These are phyloP conservation scores for Trochalopteron elliotii DNA, from an alignment of 2,113 vertebrate genomes.

Conservation along the genomic window DNA sequence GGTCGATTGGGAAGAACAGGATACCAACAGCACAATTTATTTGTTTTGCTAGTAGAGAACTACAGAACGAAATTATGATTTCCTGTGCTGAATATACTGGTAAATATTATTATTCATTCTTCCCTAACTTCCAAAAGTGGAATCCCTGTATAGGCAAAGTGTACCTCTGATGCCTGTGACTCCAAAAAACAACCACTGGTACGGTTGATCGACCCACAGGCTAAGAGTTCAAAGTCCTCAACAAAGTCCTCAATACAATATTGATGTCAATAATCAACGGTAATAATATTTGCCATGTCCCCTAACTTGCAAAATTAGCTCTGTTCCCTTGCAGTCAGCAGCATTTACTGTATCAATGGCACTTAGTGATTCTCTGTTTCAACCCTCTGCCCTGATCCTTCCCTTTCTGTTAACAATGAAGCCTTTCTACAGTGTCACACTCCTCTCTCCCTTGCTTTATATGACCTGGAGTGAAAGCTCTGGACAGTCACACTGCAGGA, in stretches of 20 bases:
- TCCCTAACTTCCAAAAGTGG: not conserved
- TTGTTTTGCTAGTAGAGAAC: not conserved
- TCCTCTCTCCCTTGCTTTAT: not conserved
- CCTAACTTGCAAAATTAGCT: not conserved
- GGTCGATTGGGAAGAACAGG: not conserved
- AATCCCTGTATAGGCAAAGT: not conserved
- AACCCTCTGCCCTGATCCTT: accelerated
- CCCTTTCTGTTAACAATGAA: not conserved
- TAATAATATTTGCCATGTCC: not conserved
- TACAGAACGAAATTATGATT: not conserved
- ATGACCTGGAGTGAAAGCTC: not conserved
- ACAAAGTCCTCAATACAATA: too few species aligned
- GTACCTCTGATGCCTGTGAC: not conserved
- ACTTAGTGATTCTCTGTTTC: not conserved
- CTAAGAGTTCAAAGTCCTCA: not conserved
- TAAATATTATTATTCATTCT: not conserved
- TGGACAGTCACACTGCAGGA: not conserved
- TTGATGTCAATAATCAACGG: not conserved
- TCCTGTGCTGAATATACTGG: not conserved
- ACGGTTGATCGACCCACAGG: not conserved
- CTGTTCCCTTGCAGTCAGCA: not conserved
- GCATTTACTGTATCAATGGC: not conserved
- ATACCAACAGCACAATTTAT: not conserved
- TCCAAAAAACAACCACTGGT: not conserved
- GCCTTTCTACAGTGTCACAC: accelerated